A percentile compares a stretch with the other conserved stretches of the same genome.
phyloP scores from a whole-genome alignment of 2,797 vertebrate species.

The Macropodus opercularis region DNA sequence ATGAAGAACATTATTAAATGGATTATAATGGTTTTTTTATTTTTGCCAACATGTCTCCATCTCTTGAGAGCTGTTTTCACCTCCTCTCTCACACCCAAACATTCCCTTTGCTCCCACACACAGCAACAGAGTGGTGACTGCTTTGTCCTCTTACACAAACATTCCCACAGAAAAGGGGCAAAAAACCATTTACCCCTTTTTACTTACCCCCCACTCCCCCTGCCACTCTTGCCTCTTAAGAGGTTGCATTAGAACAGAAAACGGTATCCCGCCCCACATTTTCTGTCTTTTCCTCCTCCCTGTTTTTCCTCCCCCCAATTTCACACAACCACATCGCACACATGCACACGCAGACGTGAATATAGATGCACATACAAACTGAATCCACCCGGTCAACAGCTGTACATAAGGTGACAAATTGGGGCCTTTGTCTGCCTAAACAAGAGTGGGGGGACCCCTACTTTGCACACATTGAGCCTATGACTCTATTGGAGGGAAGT shows the following conservation, averaged over 20 bases:
- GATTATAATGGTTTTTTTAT: constrained; percentile 13
- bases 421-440: constrained; percentile 79
- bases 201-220: constrained; percentile 56
- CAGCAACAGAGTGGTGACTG: constrained; percentile 68
- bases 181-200: constrained; percentile 76
- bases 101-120: constrained; percentile 60
- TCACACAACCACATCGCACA: constrained; percentile 55
- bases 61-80: constrained; percentile 16
- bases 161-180: constrained; percentile 77
- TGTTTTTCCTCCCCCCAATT: constrained; percentile 49
- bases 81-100: neutral
- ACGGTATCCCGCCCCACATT: constrained; percentile 56
- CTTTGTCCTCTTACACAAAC: constrained; percentile 79
- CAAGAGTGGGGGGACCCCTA: constrained; percentile 67
- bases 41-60: constrained; percentile 23
- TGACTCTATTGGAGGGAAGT: constrained; percentile 64
- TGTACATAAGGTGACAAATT: constrained; percentile 82
- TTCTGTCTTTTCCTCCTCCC: constrained; percentile 33
- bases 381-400: constrained; percentile 77
- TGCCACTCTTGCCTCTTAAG: constrained; percentile 20
- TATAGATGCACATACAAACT: constrained; percentile 62
- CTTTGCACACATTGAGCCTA: constrained; percentile 62
- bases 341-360: constrained; percentile 35
- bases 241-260: constrained; percentile 63
- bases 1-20: too few species aligned